A percentile compares a stretch with the other conserved stretches of the same genome.
phyloP scores from a whole-genome alignment of 1,140 invertebrate species.

The Augochlora pura region DNA sequence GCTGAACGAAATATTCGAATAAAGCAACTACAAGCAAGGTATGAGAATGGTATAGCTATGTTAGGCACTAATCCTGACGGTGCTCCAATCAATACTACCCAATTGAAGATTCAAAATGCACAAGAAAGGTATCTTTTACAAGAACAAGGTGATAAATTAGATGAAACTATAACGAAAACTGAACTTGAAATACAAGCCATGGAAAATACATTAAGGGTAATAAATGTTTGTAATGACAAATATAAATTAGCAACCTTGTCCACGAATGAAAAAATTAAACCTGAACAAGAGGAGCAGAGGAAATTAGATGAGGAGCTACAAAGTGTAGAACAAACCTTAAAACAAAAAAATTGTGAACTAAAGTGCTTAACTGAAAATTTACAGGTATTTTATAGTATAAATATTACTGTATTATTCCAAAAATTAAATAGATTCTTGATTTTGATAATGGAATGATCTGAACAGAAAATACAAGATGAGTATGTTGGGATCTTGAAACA shows the following conservation, averaged over 20 bases:
- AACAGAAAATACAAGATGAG: conserved; percentile 64
- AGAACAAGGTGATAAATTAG: conserved; percentile 86
- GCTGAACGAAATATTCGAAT: conserved; percentile 81
- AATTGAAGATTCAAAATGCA: conserved; percentile 85
- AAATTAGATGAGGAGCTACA: conserved; percentile 81
- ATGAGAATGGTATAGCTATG: conserved; percentile 65
- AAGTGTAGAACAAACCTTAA: conserved; percentile 63
- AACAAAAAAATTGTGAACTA: conserved; percentile 54
- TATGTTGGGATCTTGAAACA: conserved; percentile 59
- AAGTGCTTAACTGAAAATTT: conserved; percentile 54
- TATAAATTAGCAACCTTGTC: conserved; percentile 82
- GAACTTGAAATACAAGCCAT: conserved; percentile 87
- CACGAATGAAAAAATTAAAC: conserved; percentile 78
- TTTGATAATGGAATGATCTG: background rate
- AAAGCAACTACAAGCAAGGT: conserved; percentile 82
- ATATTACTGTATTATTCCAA: background rate
- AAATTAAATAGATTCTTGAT: background rate
- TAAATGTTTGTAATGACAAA: conserved; percentile 85
- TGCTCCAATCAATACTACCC: conserved; percentile 82
- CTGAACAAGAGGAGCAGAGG: conserved; percentile 78
- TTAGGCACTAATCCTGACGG: conserved; percentile 81
- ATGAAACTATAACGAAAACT: conserved; percentile 83
- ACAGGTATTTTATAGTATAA: conserved; percentile 53
- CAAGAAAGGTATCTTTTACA: conserved; percentile 86
- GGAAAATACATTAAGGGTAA: conserved; percentile 86